Percentiles rank a stretch among this genome's conserved stretches.
Evolutionary conservation across 2,797 vertebrate genomes (phyloP).

Genomic region (Tangara arthus): DNA sequence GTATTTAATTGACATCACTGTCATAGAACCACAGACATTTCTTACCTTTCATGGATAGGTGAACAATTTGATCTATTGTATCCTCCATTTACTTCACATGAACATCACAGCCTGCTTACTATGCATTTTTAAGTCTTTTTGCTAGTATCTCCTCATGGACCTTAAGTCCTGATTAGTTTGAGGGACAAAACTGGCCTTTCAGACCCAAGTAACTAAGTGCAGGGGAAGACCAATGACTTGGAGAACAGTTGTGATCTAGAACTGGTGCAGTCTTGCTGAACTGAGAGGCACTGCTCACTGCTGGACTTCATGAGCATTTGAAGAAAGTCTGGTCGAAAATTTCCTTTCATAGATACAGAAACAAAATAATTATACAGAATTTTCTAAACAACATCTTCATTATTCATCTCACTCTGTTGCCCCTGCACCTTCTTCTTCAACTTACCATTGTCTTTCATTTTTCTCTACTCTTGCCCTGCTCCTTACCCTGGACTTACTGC

Average conservation of each 20-base stretch:
- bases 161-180: neutral
- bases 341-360: neutral
- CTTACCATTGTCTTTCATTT: neutral
- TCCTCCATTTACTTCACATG: neutral
- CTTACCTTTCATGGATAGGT: neutral
- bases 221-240: neutral
- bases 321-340: neutral
- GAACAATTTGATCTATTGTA: neutral
- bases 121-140: neutral
- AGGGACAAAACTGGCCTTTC: neutral
- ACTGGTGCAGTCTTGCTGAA: neutral
- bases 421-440: neutral
- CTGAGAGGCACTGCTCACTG: neutral
- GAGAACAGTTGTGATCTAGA: neutral
- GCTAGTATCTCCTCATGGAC: neutral
- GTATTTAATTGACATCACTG: conserved; percentile 46
- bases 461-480: neutral
- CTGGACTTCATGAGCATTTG: neutral
- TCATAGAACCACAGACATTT: conserved; percentile 22
- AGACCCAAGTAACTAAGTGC: neutral
- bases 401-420: neutral
- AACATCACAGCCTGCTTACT: neutral
- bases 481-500: neutral
- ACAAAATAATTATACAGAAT: neutral
- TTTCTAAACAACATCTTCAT: neutral